Evolutionary conservation across 2,113 vertebrate genomes (phyloP), one percentile per base, ranked within the genome.

Genomic region (Hippopotamus amphibius): DNA sequence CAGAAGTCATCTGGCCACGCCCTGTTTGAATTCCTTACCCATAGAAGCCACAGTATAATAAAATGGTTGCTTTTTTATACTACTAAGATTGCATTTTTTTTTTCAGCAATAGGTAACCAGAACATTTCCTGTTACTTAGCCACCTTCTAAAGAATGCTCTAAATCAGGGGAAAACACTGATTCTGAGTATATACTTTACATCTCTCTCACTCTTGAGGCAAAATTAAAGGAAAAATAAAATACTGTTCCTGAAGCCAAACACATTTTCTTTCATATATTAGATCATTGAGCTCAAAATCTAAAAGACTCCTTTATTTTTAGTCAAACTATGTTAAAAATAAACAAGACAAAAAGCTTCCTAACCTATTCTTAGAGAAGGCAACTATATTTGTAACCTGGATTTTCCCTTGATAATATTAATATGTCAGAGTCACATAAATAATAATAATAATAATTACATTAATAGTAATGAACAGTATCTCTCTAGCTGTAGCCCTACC

Each of bases 121-220:
- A 71, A 91, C 7, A 72, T 48, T 86, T 76, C 22, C 24, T 77
- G 3, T 63, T 89, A 82, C 37, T 80, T 72, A 90, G 17, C 24
- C 48, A 41, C 53, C 26, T 77, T 97, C 50, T 80, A 96, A 93
- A 96, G 26, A 88, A 71, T n/a, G 89, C 63, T 50, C 86, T 95
- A 79, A 95, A 61, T 83, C 48, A 57, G 16, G 30, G 30, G 16
- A 71, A 94, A 96, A 85, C 30, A 12, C 43, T 66, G 8, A 79
- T 19, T 55, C 4, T 69, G 28, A 48, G 6, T 41, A 22, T 43
- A 30, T 26, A 48, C 6, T 21, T 90, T 41, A 2, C 26, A 82
- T 61, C 1, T 9, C 19, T 96, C 50, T 91, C 41, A 55, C 46
- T 43, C 9, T 28, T 93, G 7, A 82, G 6, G 37, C 24, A 88